Base-by-base conservation (phyloP, 1,140 invertebrate species). In the Thaumatotibia leucotreta region DNA sequence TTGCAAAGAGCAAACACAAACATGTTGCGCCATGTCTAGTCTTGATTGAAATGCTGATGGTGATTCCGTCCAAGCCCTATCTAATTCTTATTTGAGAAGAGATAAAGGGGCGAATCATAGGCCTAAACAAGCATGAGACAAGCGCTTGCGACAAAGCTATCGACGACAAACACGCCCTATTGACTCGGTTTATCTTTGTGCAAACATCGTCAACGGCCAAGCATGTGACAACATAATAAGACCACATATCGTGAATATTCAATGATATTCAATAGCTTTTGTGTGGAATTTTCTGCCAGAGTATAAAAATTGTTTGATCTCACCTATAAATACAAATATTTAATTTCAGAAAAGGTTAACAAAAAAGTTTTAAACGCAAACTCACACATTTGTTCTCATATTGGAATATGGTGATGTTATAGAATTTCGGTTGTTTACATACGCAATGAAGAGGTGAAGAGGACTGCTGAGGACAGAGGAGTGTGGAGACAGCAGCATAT, bases 111-210 rank as follows among this genome's bases (percentile, higher is more conserved):
- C 79, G 76, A 84, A 79, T 83, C 73, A 75, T 64, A 61, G 75
- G 65, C 74, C 74, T 82, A 80, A 78, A 79, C 75, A 83, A 79
- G 76, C 77, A 79, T 58, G 65, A 69, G 73, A 77, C 66, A 79
- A 80, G 70, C 52, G 52, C 52, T 27, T 14, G 69, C 67, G 66
- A 83, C 84, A 84, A 84, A 81, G 79, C 83, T 83, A 69, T 68
- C 70, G 66, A 54, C 49, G 65, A 61, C 66, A 85, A 83, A 88
- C 75, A 81, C 6, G 22, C 64, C 45, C 79, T 86, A 85, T 88
- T 88, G 83, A 80, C 80, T 86, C 72, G 85, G 76, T 80, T 86
- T 88, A 86, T 88, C 85, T 83, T 62, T 69, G 22, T 22, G 66
- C 71, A 79, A 85, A 84, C 75, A 84, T 70, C 10, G 63, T 22